Conservation (phyloP, 2,888 invertebrate species). For the Drosophila pegasa region DNA sequence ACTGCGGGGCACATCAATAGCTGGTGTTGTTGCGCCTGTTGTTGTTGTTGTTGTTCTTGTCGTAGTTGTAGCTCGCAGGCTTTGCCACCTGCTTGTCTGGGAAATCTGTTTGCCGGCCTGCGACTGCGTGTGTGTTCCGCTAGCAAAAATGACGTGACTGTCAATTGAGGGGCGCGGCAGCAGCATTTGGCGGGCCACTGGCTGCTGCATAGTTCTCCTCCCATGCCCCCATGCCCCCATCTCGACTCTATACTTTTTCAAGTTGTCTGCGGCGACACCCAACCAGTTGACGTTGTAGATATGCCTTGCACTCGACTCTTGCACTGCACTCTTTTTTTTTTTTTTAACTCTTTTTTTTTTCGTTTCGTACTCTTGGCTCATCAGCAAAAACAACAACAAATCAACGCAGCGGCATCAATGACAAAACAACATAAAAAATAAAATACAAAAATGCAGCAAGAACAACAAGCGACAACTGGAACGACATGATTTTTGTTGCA, state of each 20-base stretch:
- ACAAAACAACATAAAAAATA: slow-evolving; percentile 47
- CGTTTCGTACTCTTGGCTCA: slow-evolving; percentile 48
- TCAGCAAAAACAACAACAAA: slow-evolving; percentile 71
- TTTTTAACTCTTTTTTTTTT: slow-evolving; percentile 1
- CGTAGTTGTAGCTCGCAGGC: slow-evolving; percentile 49
- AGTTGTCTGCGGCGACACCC: slow-evolving; percentile 73
- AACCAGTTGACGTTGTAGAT: slow-evolving; percentile 44
- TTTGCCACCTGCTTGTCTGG: slow-evolving; percentile 78
- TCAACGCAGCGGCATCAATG: slow-evolving; percentile 66
- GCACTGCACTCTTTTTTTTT: slow-evolving; percentile 49
- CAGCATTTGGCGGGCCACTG: neutral
- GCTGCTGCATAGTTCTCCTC: neutral
- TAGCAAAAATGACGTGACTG: slow-evolving; percentile 73
- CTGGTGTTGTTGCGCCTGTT: slow-evolving; percentile 5
- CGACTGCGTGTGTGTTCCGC: slow-evolving; percentile 76
- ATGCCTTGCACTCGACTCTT: slow-evolving; percentile 53
- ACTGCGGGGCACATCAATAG: slow-evolving; percentile 55
- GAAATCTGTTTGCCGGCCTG: slow-evolving; percentile 51
- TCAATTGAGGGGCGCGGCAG: slow-evolving; percentile 47
- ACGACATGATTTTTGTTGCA: slow-evolving; percentile 53
- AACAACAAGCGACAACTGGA: slow-evolving; percentile 43
- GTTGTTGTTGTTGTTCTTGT: slow-evolving; percentile 26
- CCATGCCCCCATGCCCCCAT: neutral
- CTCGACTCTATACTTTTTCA: slow-evolving; percentile 48
- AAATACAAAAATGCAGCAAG: slow-evolving; percentile 24